Base-by-base conservation (phyloP, 2,797 vertebrate species). In the Acanthurus tractus region DNA sequence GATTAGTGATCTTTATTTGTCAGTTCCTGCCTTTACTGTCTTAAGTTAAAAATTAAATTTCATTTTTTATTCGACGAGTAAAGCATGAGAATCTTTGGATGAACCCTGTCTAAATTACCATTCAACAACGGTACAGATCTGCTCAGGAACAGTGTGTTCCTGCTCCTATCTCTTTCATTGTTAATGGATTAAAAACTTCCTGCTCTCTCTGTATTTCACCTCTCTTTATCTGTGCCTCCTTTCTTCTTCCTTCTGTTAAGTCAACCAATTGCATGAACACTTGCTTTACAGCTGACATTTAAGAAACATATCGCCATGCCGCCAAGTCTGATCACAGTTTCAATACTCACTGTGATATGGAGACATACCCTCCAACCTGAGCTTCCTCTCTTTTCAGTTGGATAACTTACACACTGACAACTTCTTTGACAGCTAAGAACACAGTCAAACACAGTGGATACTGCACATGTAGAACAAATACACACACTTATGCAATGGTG, bases 341-440 rank as follows among this genome's bases (percentile, higher is more conserved):
- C 50, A 70, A 12, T 74, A 52, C 22, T 55, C 25, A 50, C 15
- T 70, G 44, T 65, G 70, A 70, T 57, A 54, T 20, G 42, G 44
- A 20, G 44, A 14, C 48, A 77, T 34, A 34, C 29, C 40, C 7
- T 9, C 29, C 5, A 1, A 14, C 50, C n/a, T 40, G 11, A 34
- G 45, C 56, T 64, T 14, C 38, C 25, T 17, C 50, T 23, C 45
- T 15, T 18, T 38, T 59, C 54, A 59, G n/a, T 42, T 29, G 42
- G 29, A 83, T 75, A 83, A 71, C 78, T 83, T 81, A 79, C 22
- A 79, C 29, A 59, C 18, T 73, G 79, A 70, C 76, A 84, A 84
- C 86, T 75, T 66, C 62, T 70, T 78, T 83, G 48, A 66, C 8
- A 9, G 42, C 50, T 2, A 18, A 18, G 15, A 45, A 25, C 45